Evolutionary conservation across 2,797 vertebrate genomes (phyloP).

Genomic region (Acanthurus leucopareius): DNA sequence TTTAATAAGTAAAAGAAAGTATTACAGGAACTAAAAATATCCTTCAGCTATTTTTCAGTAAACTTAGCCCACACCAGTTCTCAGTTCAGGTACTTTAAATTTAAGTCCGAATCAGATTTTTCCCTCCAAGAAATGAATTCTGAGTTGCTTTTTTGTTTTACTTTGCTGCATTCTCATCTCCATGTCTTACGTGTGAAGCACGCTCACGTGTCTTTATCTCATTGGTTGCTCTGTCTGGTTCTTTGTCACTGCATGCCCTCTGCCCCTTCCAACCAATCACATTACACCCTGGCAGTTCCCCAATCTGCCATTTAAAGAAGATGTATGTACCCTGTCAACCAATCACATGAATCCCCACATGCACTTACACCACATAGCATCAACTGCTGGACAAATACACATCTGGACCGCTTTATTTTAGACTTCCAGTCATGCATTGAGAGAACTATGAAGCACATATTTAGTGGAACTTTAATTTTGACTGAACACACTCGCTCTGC

Average conservation of each 20-base stretch:
- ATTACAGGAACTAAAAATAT: background rate
- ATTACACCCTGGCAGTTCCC: slow-evolving; percentile 55
- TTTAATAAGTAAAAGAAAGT: background rate
- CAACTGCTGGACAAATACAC: slow-evolving; percentile 44
- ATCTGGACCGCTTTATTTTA: slow-evolving; percentile 21
- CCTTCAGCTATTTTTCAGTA: background rate
- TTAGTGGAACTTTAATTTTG: slow-evolving; percentile 6
- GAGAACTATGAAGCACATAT: slow-evolving; percentile 26
- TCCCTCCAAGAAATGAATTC: slow-evolving; percentile 3
- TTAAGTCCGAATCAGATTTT: background rate
- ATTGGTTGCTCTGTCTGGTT: slow-evolving; percentile 71
- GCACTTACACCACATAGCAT: slow-evolving; percentile 6
- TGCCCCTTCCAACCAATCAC: slow-evolving; percentile 55
- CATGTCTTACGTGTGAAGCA: slow-evolving; percentile 52
- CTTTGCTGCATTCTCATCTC: slow-evolving; percentile 74
- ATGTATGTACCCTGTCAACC: slow-evolving; percentile 67
- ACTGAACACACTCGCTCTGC: slow-evolving; percentile 2
- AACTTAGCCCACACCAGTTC: background rate
- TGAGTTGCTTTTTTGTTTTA: slow-evolving; percentile 63
- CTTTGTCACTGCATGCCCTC: slow-evolving; percentile 68
- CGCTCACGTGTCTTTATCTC: slow-evolving; percentile 64
- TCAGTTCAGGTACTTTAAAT: background rate
- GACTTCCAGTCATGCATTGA: background rate
- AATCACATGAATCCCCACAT: slow-evolving; percentile 44
- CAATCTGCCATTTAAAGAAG: slow-evolving; percentile 53